Base-by-base conservation (phyloP, 2,797 vertebrate genomes). In the Sebastes diploproa region DNA sequence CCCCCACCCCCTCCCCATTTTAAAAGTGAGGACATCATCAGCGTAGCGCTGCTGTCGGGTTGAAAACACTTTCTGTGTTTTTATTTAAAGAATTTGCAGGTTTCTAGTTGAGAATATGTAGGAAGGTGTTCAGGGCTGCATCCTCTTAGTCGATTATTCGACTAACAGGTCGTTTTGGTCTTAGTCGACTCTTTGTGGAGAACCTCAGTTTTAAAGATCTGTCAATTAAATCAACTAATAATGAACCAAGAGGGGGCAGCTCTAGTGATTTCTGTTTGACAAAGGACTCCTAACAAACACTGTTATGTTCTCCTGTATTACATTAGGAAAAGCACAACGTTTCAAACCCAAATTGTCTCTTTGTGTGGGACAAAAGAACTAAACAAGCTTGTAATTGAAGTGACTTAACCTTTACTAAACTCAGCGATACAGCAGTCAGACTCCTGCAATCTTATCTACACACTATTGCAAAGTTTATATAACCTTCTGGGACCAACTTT, bases 41-140 rank as follows among this genome's bases (percentile, higher is more conserved):
- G 30, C 6, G 22, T 2, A 50, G 65, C n/a, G 29, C 84, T 80
- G 82, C 81, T 90, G 84, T 80, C 56, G 16, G 22, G 5, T 50
- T 68, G 7, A 68, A 77, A 52, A 1, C 29, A 22, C 46, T 7
- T 42, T 3, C 3, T 7, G 0, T 36, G 42, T 27, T 65, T 79
- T 55, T 52, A 16, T 46, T 46, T 3, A 46, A n/a, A 20, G 6
- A 38, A 10, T 74, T 36, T 30, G 14, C 7, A 22, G 30, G 20
- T 56, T 79, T 70, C 3, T 52, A 4, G 16, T 11, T 36, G 5
- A 61, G 61, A 42, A 25, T 27, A 29, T 22, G 11, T 16, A 4
- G 1, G 14, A 42, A 42, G 38, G 38, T 42, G 38, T 42, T 42
- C 38, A 42, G 38, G 38, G 38, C 38, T 42, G 14, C 2, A 1